Base-by-base conservation (phyloP, 1,140 invertebrate species). In the Drosophila takahashii region DNA sequence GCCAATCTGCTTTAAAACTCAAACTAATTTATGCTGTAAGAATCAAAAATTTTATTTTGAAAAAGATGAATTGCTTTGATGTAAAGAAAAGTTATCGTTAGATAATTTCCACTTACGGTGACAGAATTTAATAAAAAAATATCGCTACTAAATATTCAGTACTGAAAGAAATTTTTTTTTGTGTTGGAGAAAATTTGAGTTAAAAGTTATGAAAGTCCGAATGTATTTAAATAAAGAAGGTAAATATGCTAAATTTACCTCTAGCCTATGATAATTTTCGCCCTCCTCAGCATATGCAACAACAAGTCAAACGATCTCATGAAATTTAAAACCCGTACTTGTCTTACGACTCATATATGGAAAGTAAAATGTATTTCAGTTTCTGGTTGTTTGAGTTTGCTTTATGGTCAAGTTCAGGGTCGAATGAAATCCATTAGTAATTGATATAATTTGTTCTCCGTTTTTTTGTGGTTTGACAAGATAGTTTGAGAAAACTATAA, bases 391-490 rank as follows among this genome's bases (percentile, higher is more conserved):
- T 60, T 54, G 32, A 27, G 26, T 37, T 60, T 42, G 15, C 16
- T 44, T 32, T 66, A 53, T 69, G 26, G 39, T 42, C 61, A 70
- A 87, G 84, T 87, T 87, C 84, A 87, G 54, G 72, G 84, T 66
- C 48, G 4, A 41, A 56, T 11, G 41, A 39, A 34, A 53, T 56
- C 27, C 8, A 39, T 34, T 53, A 53, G 52, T 15, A 41, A 66
- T 42, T 29, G 27, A 36, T 37, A 52, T 58, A 22, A 26, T 22
- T 48, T 73, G 37, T 16, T 47, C 22, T 10, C 39, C n/a, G 5
- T 34, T 57, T 51, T 41, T 18, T 42, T 59, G 27, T 51, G 50
- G 44, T 34, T 62, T 36, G 13, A 29, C 54, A 48, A 52, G 51
- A 79, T 51, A 56, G 39, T 75, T 67, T 53, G 78, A 71, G 54